These are phyloP conservation scores for Sardina pilchardus DNA, from an alignment of 2,113 vertebrate species.

Conservation along the genomic window DNA sequence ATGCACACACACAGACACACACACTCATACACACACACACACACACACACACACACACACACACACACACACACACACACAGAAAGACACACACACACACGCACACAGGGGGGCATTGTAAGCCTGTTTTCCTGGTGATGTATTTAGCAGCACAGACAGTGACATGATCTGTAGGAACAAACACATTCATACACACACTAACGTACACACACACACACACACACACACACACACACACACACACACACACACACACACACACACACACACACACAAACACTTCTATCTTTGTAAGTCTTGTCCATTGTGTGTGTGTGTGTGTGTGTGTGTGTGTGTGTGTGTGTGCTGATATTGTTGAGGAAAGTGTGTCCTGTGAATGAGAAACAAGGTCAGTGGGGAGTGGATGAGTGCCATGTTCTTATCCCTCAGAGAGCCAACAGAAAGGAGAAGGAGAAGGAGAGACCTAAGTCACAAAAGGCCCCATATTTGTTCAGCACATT, in stretches of 20 bases:
- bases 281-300: too few species aligned
- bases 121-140: background rate
- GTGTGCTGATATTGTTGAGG: background rate
- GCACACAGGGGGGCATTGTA: background rate
- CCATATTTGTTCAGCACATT: background rate
- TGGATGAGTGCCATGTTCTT: background rate
- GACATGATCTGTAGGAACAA: background rate
- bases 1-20: conserved; percentile 4
- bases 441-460: background rate
- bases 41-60: background rate
- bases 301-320: conserved; percentile 10
- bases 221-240: background rate
- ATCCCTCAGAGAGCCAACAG: background rate
- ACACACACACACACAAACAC: background rate
- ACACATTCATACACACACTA: background rate
- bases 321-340: background rate
- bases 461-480: background rate
- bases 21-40: background rate
- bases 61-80: background rate
- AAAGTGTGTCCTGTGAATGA: background rate
- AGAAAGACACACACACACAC: background rate
- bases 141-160: background rate
- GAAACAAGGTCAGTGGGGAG: conserved; percentile 1
- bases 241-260: background rate
- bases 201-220: background rate